Evolutionary conservation across 2,888 invertebrate genomes (phyloP), one percentile per base, ranked within the genome.

Genomic region (Chromoteleia sp.): DNA sequence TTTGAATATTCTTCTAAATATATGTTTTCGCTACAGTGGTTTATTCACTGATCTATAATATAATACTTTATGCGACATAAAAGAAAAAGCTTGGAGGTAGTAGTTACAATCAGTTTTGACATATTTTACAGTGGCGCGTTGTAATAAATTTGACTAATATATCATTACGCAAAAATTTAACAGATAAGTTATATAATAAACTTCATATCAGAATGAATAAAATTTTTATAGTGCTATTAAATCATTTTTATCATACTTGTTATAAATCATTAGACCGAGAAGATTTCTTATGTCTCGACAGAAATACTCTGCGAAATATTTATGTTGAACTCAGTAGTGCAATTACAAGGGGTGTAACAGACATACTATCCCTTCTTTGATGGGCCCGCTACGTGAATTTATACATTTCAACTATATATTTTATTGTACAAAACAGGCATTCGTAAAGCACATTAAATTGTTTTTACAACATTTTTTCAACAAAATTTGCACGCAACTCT

Each of bases 231-330:
- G 8, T n/a, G 15, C 39, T 52, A 39, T 65, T 14, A 50, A 65
- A 65, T 15, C 25, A 52, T 45, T 65, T 65, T 65, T 48, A 19
- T 17, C 25, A 14, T 65, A 65, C 33, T 65, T 65, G 50, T 50
- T 50, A 36, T 65, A 50, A 65, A 65, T 65, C 63, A 36, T 65
- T 63, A n/a, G 36, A 39, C 0, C 21, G 50, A 19, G 33, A 36
- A 36, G 48, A 65, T 65, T 65, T 50, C 63, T 65, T 65, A 65
- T 50, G 21, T 33, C 21, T 21, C 36, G 19, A 36, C 36, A 21
- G 36, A 7, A 45, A 39, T 36, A 50, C 14, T 36, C 19, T 14
- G 7, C 7, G 50, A 50, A 65, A 65, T 65, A 36, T 50, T 65
- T 50, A 65, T 65, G 50, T 36, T 33, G 17, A 15, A 43, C 5